phyloP scores from a whole-genome alignment of 2,113 vertebrate genomes.

The Syngnathus typhle region DNA sequence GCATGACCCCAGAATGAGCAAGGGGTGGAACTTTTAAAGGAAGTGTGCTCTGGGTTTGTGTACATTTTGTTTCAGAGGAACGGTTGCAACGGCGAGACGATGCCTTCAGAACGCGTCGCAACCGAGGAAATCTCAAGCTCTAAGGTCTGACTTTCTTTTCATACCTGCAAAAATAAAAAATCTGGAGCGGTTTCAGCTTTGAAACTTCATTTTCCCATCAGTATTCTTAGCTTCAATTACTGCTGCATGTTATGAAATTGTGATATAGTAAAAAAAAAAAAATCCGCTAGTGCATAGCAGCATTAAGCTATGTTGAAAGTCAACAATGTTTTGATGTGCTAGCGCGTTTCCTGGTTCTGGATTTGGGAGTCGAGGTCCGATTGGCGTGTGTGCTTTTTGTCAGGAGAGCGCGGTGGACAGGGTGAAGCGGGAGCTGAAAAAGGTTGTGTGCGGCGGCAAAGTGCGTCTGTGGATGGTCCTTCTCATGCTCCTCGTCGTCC shows the following conservation, averaged over 20 bases:
- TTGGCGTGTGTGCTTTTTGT: neutral
- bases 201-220: no score
- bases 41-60: neutral
- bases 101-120: neutral
- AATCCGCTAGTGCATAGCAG: no score
- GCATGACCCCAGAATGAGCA: neutral
- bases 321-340: no score
- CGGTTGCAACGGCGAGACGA: neutral
- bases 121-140: neutral
- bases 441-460: slow-evolving; percentile 13
- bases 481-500: slow-evolving; percentile 8
- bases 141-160: neutral
- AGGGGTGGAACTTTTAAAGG: neutral
- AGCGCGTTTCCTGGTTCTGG: no score
- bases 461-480: slow-evolving; percentile 56
- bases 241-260: no score
- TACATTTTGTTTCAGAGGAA: slow-evolving; percentile 16
- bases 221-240: no score
- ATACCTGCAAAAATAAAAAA: no score
- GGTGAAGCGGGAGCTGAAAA: slow-evolving; percentile 29
- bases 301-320: no score
- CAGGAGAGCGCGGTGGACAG: neutral
- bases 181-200: no score
- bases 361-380: no score
- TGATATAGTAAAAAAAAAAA: no score